Conservation (phyloP, 2,113 vertebrate species). For the Cacatua alba region DNA sequence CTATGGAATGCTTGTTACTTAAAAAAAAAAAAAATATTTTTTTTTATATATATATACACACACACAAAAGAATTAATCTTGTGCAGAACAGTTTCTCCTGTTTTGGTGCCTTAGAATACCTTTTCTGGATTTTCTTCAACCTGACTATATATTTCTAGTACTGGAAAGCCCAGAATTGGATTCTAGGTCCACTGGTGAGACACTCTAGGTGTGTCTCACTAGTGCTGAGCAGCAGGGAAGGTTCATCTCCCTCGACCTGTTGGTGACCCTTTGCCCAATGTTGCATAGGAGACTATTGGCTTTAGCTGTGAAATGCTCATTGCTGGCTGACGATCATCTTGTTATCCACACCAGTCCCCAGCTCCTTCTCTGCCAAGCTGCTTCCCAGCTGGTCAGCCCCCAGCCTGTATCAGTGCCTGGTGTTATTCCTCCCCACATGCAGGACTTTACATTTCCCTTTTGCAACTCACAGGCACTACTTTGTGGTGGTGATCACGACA, state of each 20-base stretch:
- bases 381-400: neutral
- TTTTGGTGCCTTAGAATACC: neutral
- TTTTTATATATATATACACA: no score
- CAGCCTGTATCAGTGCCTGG: neutral
- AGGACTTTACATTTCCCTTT: neutral
- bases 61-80: neutral
- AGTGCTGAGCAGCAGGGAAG: neutral
- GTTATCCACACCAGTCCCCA: neutral
- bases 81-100: neutral
- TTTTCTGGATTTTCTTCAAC: neutral
- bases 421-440: neutral
- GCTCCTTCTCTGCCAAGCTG: neutral
- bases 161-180: neutral
- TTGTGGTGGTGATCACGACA: neutral
- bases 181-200: neutral
- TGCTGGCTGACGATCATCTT: no score
- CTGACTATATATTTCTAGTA: neutral
- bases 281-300: rapidly evolving
- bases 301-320: neutral
- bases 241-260: neutral
- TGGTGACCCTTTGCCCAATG: rapidly evolving
- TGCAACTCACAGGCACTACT: neutral
- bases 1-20: neutral
- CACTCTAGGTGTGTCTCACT: neutral
- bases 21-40: neutral